Evolutionary conservation across 2,888 invertebrate species (phyloP).

Genomic region (Masnerella sp.): DNA sequence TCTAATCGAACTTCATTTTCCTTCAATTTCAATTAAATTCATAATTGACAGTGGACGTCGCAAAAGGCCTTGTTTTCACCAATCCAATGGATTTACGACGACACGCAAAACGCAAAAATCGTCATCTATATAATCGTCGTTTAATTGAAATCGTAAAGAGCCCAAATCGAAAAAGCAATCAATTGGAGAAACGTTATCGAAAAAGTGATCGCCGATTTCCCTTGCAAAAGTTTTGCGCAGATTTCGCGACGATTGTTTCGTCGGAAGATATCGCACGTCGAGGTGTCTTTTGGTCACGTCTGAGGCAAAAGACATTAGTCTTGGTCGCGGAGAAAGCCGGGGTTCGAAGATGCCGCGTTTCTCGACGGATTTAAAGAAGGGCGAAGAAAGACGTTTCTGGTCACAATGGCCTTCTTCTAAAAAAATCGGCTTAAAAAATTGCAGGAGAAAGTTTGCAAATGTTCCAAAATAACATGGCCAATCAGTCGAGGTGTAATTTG

Average conservation of each 20-base stretch:
- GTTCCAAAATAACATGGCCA: not conserved
- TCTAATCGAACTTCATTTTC: constrained; percentile 15
- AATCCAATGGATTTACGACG: not conserved
- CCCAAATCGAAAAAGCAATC: constrained; percentile 18
- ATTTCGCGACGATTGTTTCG: constrained; percentile 31
- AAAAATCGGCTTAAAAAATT: constrained; percentile 22
- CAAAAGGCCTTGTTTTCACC: constrained; percentile 6
- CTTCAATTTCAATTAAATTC: constrained; percentile 6
- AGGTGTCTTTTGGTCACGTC: constrained; percentile 40
- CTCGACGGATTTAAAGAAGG: constrained; percentile 36
- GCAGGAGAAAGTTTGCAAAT: constrained; percentile 38
- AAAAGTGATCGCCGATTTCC: constrained; percentile 36
- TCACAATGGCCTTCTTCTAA: constrained; percentile 6
- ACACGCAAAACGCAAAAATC: no score
- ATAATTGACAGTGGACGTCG: constrained; percentile 4
- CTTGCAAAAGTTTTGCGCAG: constrained; percentile 40
- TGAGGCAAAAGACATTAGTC: constrained; percentile 38
- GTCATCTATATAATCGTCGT: no score
- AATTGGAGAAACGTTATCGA: constrained; percentile 18
- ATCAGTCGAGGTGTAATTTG: not conserved
- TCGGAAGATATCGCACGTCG: constrained; percentile 38
- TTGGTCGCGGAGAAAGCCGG: constrained; percentile 50
- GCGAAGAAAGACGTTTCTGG: constrained; percentile 27
- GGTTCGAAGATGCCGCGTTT: constrained; percentile 38
- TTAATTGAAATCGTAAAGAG: not conserved